phyloP scores from a whole-genome alignment of 2,797 vertebrate species.

The Lophotriccus pileatus region DNA sequence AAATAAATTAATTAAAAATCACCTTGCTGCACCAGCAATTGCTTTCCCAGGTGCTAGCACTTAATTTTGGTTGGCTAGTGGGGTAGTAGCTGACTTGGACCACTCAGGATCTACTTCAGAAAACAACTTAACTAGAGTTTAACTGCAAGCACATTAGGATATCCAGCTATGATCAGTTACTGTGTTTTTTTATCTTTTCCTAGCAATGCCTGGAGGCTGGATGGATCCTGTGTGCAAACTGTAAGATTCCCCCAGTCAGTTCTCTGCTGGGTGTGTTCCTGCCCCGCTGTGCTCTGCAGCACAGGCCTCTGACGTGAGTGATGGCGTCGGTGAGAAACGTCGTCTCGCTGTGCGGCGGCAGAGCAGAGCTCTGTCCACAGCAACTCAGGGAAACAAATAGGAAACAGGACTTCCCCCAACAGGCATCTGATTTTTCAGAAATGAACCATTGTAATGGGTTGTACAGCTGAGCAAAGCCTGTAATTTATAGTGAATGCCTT shows the following conservation, averaged over 20 bases:
- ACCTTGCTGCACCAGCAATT: background rate
- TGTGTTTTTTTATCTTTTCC: background rate
- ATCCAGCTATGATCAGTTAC: background rate
- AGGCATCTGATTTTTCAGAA: background rate
- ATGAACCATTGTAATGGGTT: background rate
- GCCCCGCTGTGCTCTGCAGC: background rate
- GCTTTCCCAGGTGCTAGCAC: background rate
- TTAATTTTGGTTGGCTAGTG: background rate
- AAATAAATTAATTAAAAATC: background rate
- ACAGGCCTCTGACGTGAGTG: fast-evolving
- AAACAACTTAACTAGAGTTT: background rate
- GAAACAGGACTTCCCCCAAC: constrained; percentile 38
- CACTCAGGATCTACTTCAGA: background rate
- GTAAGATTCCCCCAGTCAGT: background rate
- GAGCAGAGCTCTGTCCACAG: background rate
- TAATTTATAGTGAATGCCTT: background rate
- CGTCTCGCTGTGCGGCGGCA: fast-evolving
- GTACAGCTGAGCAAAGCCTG: background rate
- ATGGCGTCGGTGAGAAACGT: background rate
- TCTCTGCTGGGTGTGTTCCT: background rate
- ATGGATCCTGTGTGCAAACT: background rate
- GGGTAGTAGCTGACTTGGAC: background rate
- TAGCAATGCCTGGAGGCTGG: background rate
- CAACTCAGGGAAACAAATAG: background rate
- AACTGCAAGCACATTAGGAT: background rate